Base-by-base conservation (phyloP, 2,113 vertebrate species). In the Colius striatus region DNA sequence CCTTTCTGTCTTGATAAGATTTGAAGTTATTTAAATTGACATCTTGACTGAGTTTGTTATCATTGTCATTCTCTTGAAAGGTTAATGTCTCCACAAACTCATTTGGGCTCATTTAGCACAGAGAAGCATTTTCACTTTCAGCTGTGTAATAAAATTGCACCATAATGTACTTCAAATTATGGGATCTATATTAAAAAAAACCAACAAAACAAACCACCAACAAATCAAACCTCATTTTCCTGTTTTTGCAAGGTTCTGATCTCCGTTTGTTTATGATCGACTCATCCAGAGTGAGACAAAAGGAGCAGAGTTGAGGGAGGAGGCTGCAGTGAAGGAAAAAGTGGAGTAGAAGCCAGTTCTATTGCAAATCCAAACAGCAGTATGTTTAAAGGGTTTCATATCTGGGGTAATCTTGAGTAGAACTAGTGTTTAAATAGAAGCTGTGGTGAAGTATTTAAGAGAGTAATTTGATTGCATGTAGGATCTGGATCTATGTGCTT, bases 201-300 rank as follows among this genome's bases (percentile, higher is more conserved):
- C 13, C 43, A 21, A 7, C 16, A 30, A 20, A 20, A 8, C 9
- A 29, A 71, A 16, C 53, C 25, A 43, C 15, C n/a, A 81, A 27
- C 6, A 50, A 19, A 12, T 1, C 1, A 8, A 55, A 88, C 55
- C 1, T 53, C 0, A 48, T 71, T 83, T 84, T 14, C 8, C 9
- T 21, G 57, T 3, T 50, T 73, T 85, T 75, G 36, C 13, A 25
- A 63, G 72, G 21, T 76, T 82, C 25, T 72, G 16, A 53, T 67
- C 82, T 75, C 13, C 14, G 6, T 78, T 65, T 66, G 2, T 71
- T 8, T 77, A 18, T 84, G 23, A 2, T 5, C 12, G 25, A 60
- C 18, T 89, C 19, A 13, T 62, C 6, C 10, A 77, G 32, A 50
- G 5, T 22, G 5, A 57, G 16, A 66, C 5, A 62, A 68, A 94